Conservation (phyloP, 30 jellyfish, hydroid and myxozoan genomes). For the Hydractinia echinata region DNA sequence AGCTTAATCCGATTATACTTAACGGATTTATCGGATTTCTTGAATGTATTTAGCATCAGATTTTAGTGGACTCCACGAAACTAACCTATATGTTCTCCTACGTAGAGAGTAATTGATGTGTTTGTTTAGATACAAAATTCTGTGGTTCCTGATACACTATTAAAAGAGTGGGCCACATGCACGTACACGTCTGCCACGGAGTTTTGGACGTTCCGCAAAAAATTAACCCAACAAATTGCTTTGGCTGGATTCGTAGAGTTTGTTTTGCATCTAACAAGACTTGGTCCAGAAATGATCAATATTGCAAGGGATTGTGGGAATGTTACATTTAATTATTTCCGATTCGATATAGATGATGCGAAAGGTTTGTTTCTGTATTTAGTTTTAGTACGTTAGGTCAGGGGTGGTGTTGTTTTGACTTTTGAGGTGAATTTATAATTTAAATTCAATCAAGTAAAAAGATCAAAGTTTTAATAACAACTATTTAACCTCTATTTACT, state of each 20-base stretch:
- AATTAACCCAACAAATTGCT: conserved; percentile 96
- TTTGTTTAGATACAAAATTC: conserved; percentile 59
- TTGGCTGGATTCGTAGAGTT: conserved; percentile 93
- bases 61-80: too few relatives aligned
- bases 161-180: conserved; percentile 92
- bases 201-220: conserved; percentile 83
- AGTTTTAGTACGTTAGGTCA: too few relatives aligned
- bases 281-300: conserved; percentile 96
- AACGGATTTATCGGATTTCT: too few relatives aligned
- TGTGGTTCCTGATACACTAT: conserved; percentile 72
- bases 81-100: background rate
- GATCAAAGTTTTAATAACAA: too few relatives aligned
- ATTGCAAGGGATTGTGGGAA: conserved; percentile 94
- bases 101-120: background rate
- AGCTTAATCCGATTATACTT: background rate
- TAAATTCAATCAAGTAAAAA: too few relatives aligned
- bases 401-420: too few relatives aligned
- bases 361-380: conserved; percentile 44
- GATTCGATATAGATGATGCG: conserved; percentile 79
- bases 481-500: too few relatives aligned
- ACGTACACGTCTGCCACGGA: conserved; percentile 94
- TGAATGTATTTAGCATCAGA: too few relatives aligned
- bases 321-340: conserved; percentile 93
- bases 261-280: conserved; percentile 85
- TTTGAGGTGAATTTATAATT: too few relatives aligned